These are phyloP conservation scores for Drosophila glabriapex DNA, from an alignment of 2,888 invertebrate genomes.

Conservation along the genomic window DNA sequence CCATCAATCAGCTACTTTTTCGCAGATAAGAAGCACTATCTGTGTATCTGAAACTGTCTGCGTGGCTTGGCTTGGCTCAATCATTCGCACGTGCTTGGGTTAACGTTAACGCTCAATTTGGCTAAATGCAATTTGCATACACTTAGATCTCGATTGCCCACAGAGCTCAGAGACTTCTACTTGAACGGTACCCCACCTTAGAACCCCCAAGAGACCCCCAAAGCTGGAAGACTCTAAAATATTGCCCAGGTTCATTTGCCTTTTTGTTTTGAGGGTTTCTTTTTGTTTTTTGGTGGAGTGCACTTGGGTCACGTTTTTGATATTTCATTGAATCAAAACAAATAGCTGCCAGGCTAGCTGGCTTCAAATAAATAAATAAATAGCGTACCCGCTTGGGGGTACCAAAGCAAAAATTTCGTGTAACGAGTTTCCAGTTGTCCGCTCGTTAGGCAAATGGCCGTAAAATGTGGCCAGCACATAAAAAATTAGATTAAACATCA, in stretches of 20 bases:
- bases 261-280: constrained; percentile 14
- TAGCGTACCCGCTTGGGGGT: constrained; percentile 17
- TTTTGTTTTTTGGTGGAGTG: constrained; percentile 33
- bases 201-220: neutral
- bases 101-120: constrained; percentile 71
- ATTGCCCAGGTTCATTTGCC: constrained; percentile 58
- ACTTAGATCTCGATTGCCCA: constrained; percentile 46
- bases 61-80: constrained; percentile 36
- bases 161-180: constrained; percentile 1
- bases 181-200: constrained; percentile 4
- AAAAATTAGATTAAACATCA: constrained; percentile 77
- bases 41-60: constrained; percentile 19
- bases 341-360: constrained; percentile 62
- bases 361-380: constrained; percentile 76
- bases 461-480: constrained; percentile 59
- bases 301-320: constrained; percentile 79
- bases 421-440: constrained; percentile 52
- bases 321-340: constrained; percentile 82
- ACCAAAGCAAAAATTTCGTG: constrained; percentile 37
- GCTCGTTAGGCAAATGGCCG: constrained; percentile 72
- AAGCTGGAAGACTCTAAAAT: constrained; percentile 31
- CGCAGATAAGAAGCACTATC: constrained; percentile 36
- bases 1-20: constrained; percentile 32
- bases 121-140: constrained; percentile 73
- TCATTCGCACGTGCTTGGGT: constrained; percentile 75